Conservation (phyloP, 2,888 invertebrate genomes). For the Hanleya hanleyi region DNA sequence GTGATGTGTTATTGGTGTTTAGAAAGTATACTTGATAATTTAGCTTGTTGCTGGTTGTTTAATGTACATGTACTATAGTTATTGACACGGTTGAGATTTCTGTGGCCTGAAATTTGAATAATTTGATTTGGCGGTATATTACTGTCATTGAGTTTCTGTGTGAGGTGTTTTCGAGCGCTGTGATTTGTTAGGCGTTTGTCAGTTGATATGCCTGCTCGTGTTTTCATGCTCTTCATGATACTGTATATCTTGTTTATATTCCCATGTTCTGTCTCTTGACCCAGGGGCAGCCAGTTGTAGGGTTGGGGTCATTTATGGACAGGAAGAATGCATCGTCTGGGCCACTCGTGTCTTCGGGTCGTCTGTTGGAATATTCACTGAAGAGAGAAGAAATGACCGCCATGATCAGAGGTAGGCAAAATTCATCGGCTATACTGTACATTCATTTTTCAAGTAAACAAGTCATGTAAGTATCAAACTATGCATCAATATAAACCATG, state of each 20-base stretch:
- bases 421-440: too few species aligned
- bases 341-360: not conserved
- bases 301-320: not conserved
- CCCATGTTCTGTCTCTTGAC: not conserved
- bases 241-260: not conserved
- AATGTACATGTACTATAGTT: conserved; percentile 8
- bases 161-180: conserved; percentile 15
- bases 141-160: conserved; percentile 13
- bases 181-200: conserved; percentile 12
- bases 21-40: not conserved
- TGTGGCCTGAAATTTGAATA: conserved; percentile 15
- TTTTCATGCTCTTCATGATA: not conserved
- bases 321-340: not conserved
- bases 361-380: not conserved
- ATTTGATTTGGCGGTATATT: conserved; percentile 12
- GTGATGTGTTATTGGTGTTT: too few species aligned
- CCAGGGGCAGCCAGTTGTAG: too few species aligned
- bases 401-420: not conserved
- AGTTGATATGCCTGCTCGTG: not conserved
- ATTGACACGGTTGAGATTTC: conserved; percentile 15
- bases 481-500: too few species aligned
- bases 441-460: too few species aligned
- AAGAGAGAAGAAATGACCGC: not conserved
- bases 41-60: not conserved
- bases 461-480: too few species aligned